Conservation (phyloP, 92 coral and sea anemone species). For the Desmophyllum pertusum region DNA sequence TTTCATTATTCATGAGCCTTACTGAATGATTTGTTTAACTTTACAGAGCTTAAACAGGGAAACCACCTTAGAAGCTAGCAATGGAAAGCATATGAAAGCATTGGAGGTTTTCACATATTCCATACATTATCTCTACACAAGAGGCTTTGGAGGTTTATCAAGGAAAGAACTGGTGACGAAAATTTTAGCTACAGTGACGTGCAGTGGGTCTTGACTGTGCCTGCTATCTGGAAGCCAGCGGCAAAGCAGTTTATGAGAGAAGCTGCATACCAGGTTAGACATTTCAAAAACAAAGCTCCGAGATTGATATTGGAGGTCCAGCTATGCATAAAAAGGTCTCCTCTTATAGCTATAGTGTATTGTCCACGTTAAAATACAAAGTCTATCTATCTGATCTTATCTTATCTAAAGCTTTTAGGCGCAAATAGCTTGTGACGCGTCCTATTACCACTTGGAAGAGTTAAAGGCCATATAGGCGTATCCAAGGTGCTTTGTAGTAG, state of each 20-base stretch:
- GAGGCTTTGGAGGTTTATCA: conserved; percentile 60
- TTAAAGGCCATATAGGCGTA: too few relatives aligned
- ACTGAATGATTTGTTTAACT: too few relatives aligned
- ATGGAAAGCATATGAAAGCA: conserved; percentile 55
- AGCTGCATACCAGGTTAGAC: conserved; percentile 59
- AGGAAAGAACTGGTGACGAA: conserved; percentile 32
- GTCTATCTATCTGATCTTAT: too few relatives aligned
- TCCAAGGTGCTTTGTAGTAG: too few relatives aligned
- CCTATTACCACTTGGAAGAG: too few relatives aligned
- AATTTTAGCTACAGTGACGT: conserved; percentile 38
- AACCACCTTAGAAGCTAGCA: conserved; percentile 57
- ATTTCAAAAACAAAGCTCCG: background rate
- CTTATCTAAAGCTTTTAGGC: too few relatives aligned
- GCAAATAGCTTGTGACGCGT: too few relatives aligned
- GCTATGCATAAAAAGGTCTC: too few relatives aligned
- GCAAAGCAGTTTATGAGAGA: conserved; percentile 72
- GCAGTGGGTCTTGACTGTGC: conserved; percentile 75
- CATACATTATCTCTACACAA: conserved; percentile 44
- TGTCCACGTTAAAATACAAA: too few relatives aligned
- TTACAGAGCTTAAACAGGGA: conserved; percentile 47
- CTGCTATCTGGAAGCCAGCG: conserved; percentile 73
- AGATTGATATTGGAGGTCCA: too few relatives aligned
- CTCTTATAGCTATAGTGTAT: too few relatives aligned
- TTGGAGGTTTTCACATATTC: conserved; percentile 58
- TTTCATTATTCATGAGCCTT: background rate